Percentiles rank a stretch among this genome's conserved stretches.
Evolutionary conservation across 92 coral and sea anemone genomes (phyloP).

Genomic region (Umimayanthus kanabou): DNA sequence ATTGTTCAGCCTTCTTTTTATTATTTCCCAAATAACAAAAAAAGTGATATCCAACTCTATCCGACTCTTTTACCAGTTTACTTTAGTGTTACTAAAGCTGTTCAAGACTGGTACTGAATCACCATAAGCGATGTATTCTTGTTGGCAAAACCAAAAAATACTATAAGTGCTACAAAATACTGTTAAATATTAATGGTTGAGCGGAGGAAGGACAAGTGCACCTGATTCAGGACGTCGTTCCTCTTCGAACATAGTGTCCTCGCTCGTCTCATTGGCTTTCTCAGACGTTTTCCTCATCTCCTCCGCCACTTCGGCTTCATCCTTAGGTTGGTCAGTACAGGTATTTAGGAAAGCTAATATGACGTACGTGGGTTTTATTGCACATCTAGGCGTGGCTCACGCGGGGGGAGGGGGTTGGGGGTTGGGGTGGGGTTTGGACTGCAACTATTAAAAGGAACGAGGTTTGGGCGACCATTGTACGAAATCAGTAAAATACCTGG

Average conservation of each 20-base stretch:
- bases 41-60: no score
- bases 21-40: no score
- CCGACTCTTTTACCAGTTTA: no score
- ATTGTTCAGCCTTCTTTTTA: no score
- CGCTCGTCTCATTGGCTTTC: constrained; percentile 52
- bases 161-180: neutral
- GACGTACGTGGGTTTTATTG: no score
- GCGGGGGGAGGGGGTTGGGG: no score
- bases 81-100: neutral
- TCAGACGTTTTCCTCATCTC: constrained; percentile 89
- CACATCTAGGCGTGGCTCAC: no score
- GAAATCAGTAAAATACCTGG: no score
- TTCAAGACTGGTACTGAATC: neutral
- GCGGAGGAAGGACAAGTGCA: neutral
- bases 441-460: no score
- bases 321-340: constrained; percentile 32
- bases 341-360: neutral
- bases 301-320: constrained; percentile 82
- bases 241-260: constrained; percentile 90
- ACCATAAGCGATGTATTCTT: neutral
- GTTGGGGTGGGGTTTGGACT: no score
- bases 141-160: neutral
- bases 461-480: no score
- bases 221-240: constrained; percentile 47
- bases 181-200: neutral